Base-by-base conservation (phyloP, 2,888 invertebrate genomes). In the Blastobasis lacticolella region DNA sequence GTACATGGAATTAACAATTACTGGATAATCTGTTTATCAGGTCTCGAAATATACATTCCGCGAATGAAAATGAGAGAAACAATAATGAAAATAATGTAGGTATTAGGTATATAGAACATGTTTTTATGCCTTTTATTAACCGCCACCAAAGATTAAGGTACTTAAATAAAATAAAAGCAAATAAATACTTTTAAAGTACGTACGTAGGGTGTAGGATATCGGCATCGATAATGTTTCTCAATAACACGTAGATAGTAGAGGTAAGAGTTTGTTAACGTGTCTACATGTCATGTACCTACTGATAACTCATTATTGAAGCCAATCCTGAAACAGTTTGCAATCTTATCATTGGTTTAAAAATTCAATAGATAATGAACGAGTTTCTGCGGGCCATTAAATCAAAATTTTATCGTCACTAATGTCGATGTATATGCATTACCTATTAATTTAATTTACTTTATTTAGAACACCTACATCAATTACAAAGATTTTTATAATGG, bases 261-360 rank as follows among this genome's bases (percentile, higher is more conserved):
- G 23, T 23, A 23, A 23, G 23, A 23, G 3, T 23, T 3, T 2
- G 23, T 23, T 23, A 23, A 23, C 23, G 23, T 23, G 23, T 23
- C 23, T 23, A 23, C 23, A 23, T 23, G 23, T 23, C 23, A 45
- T 43, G 43, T 8, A 6, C 36, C 45, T 7, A 43, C n/a, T 7
- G 48, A 48, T 48, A 48, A 48, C 41, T 42, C 10, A 9, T 38
- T 6, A 38, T 36, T 41, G 40, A 23, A 10, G 36, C 48, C 48
- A 48, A 48, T 48, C 48, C 48, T 48, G 48, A 41, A 41, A 48
- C 48, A 48, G 40, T 48, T 46, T 7, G n/a, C 23, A 38, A 48
- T 48, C 48, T 48, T 41, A 48, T 48, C 48, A 41, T 41, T 23
- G 23, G 23, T 23, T 23, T 10, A 38, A 48, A 48, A 37, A 46